Evolutionary conservation across 1,140 invertebrate species (phyloP), one percentile per base, ranked within the genome.

Genomic region (Sitophilus oryzae): DNA sequence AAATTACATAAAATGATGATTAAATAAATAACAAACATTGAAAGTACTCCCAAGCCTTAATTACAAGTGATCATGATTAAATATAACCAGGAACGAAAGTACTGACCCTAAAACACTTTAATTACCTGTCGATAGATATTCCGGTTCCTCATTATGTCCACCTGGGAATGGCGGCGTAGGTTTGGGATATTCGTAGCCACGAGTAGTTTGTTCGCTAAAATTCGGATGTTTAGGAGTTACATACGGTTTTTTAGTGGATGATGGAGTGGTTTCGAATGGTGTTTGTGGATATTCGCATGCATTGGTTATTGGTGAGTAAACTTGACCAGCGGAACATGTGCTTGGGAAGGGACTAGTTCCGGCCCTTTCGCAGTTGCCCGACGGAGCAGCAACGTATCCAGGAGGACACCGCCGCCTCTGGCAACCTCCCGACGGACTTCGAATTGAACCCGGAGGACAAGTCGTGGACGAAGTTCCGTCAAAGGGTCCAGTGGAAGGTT

Each of bases 121-220:
- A n/a, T n/a, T n/a, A n/a, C n/a, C n/a, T n/a, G n/a, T n/a, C n/a
- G n/a, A n/a, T n/a, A n/a, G n/a, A n/a, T n/a, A n/a, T n/a, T n/a
- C n/a, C n/a, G n/a, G n/a, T n/a, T n/a, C n/a, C n/a, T n/a, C n/a
- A n/a, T n/a, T 14, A 14, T 9, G 5, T n/a, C 8, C 14, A 46
- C n/a, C 22, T 37, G n/a, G 14, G 20, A 21, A 30, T 10, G 49
- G 4, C 35, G 59, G 59, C 6, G 43, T 38, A 5, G 48, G 48
- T 25, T 6, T 57, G 15, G 55, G 48, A 38, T 60, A 60, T 10
- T 52, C 35, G 19, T 57, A 56, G 25, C 59, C 55, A 41, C 35
- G 37, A 10, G 19, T 45, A 16, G 42, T 47, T 10, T 52, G 25
- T 6, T 15, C 38, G 19, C 55, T 57, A 57, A 57, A 57, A 57